Evolutionary conservation across 2,113 vertebrate species (phyloP).

Genomic region (Desmodus rotundus): DNA sequence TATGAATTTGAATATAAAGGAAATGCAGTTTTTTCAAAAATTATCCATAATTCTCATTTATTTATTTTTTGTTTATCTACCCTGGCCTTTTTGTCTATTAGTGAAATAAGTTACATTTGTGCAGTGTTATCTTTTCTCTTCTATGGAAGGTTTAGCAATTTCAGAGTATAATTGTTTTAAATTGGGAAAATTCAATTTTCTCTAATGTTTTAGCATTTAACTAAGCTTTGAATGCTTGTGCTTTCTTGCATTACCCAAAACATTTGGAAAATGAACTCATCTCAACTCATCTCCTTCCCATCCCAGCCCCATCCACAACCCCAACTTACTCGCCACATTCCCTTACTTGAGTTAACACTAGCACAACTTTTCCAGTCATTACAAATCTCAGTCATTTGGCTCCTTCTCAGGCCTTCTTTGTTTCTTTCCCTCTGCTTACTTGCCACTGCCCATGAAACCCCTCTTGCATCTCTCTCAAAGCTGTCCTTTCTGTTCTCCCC

Average conservation of each 20-base stretch:
- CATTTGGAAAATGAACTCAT: slow-evolving; percentile 70
- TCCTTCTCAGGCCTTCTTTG: not conserved
- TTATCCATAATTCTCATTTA: not conserved
- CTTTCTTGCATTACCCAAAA: slow-evolving; percentile 59
- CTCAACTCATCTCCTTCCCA: not conserved
- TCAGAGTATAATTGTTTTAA: slow-evolving; percentile 71
- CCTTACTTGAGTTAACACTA: not conserved
- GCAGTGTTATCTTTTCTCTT: slow-evolving; percentile 33
- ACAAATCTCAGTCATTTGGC: not conserved
- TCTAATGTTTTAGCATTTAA: slow-evolving; percentile 68
- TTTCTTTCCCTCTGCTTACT: not conserved
- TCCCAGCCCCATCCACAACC: not conserved
- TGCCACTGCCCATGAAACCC: not conserved
- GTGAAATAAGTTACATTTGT: slow-evolving; percentile 52
- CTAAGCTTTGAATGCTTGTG: slow-evolving; percentile 17
- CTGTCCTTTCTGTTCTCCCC: not conserved
- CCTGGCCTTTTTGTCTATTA: not conserved
- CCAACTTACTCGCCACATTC: not conserved
- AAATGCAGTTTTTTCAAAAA: slow-evolving; percentile 22
- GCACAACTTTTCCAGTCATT: not conserved
- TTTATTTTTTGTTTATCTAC: not conserved
- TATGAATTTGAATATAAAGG: slow-evolving; percentile 26
- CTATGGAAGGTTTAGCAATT: slow-evolving; percentile 52
- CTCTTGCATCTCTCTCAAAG: not conserved
- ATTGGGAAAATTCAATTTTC: slow-evolving; percentile 74